phyloP scores from a whole-genome alignment of 1,140 invertebrate species.

The Pseudomyrmex flavicornis region DNA sequence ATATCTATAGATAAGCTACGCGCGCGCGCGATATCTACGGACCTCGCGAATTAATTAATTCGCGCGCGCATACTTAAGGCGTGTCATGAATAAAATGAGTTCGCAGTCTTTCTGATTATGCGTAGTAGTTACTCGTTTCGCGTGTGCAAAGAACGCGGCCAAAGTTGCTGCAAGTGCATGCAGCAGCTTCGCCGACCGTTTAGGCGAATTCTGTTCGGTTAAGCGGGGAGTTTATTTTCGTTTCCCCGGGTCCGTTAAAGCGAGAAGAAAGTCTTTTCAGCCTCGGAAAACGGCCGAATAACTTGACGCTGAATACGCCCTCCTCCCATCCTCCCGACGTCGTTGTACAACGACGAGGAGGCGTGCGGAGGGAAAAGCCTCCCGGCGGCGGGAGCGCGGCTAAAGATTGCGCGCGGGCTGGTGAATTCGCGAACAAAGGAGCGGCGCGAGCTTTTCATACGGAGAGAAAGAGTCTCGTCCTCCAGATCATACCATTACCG shows the following conservation, averaged over 20 bases:
- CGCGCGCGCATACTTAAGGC: too few relatives aligned
- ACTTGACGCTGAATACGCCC: conserved; percentile 39
- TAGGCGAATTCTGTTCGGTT: neutral
- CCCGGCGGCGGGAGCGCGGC: neutral
- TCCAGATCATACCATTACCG: neutral
- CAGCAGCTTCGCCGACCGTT: neutral
- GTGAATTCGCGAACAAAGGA: conserved; percentile 25
- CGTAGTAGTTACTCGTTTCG: neutral
- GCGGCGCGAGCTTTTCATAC: neutral
- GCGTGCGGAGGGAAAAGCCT: too few relatives aligned
- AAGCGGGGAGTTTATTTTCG: conserved; percentile 37
- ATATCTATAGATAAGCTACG: neutral
- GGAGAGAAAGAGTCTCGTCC: neutral
- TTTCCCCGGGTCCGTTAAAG: neutral
- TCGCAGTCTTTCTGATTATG: too few relatives aligned
- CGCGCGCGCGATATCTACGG: too few relatives aligned
- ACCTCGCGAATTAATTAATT: too few relatives aligned
- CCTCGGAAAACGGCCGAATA: conserved; percentile 25
- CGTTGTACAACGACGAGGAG: too few relatives aligned
- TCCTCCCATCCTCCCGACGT: neutral
- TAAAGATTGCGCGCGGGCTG: neutral
- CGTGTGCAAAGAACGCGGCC: neutral
- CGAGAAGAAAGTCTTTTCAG: conserved; percentile 16
- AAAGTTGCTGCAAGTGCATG: neutral
- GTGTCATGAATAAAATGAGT: too few relatives aligned